These are phyloP conservation scores for Eristalis tenax DNA, from an alignment of 2,888 invertebrate genomes.

Conservation along the genomic window DNA sequence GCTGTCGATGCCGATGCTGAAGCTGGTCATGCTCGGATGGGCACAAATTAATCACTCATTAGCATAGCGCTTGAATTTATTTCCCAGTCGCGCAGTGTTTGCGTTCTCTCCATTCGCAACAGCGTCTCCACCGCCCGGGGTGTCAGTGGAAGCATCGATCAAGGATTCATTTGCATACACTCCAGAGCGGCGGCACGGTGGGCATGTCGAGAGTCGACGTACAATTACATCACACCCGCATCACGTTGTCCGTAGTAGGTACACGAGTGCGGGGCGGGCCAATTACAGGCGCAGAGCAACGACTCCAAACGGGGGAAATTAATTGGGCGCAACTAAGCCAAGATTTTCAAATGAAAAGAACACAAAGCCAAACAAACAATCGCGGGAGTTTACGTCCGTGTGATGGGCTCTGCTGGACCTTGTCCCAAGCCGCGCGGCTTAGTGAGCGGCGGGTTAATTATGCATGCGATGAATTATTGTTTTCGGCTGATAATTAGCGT, in stretches of 20 bases:
- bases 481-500: conserved; percentile 63
- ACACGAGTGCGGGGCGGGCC: conserved; percentile 64
- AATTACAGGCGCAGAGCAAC: conserved; percentile 50
- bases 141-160: conserved; percentile 66
- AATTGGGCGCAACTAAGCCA: conserved; percentile 64
- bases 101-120: conserved; percentile 29
- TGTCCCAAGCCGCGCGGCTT: conserved; percentile 40
- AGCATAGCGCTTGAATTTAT: conserved; percentile 68
- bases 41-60: conserved; percentile 64
- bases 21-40: conserved; percentile 59
- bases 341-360: conserved; percentile 26
- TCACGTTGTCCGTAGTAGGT: conserved; percentile 68
- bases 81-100: conserved; percentile 63
- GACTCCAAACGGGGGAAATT: conserved; percentile 26
- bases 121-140: conserved; percentile 3
- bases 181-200: conserved; percentile 13
- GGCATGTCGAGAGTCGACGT: conserved; percentile 34
- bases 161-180: conserved; percentile 70
- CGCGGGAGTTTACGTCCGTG: conserved; percentile 14
- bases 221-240: conserved; percentile 69
- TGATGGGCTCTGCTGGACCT: conserved; percentile 24
- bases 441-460: conserved; percentile 56
- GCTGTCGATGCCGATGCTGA: conserved; percentile 17
- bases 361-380: background rate
- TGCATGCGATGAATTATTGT: conserved; percentile 68